Conservation (phyloP, 2,113 vertebrate genomes). For the Cygnus atratus region DNA sequence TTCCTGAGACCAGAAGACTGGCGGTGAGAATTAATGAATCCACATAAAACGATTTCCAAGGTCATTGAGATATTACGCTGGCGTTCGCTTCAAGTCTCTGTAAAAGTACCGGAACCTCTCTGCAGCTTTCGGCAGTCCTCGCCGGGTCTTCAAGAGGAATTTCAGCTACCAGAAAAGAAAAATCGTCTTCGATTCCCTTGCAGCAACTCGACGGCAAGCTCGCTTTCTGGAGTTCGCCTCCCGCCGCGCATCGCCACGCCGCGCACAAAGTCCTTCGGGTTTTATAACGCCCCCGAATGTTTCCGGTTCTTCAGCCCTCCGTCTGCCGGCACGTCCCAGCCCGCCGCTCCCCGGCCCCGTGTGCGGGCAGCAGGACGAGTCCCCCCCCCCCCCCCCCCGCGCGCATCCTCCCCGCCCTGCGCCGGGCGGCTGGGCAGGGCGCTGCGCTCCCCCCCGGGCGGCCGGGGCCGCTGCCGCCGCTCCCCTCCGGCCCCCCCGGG, state of each 20-base stretch:
- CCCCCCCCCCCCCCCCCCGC: conserved; percentile 66
- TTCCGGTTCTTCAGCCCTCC: conserved; percentile 34
- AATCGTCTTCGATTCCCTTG: conserved; percentile 51
- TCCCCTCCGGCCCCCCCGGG: conserved; percentile 64
- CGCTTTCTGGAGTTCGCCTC: conserved; percentile 75
- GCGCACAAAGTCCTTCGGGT: conserved; percentile 58
- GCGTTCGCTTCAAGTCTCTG: conserved; percentile 61
- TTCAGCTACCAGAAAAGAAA: conserved; percentile 23
- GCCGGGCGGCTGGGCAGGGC: conserved; percentile 38
- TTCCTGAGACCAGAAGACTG: conserved; percentile 59
- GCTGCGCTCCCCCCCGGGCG: conserved; percentile 55
- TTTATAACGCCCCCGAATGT: conserved; percentile 57
- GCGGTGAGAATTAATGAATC: conserved; percentile 63
- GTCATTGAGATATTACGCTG: conserved; percentile 70
- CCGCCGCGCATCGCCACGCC: conserved; percentile 31
- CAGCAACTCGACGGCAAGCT: conserved; percentile 63
- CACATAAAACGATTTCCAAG: conserved; percentile 75
- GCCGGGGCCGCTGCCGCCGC: conserved; percentile 67
- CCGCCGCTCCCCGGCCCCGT: background rate
- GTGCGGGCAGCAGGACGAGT: conserved; percentile 35
- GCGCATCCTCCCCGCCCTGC: conserved; percentile 30
- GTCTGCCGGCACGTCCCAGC: background rate
- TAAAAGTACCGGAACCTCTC: conserved; percentile 62
- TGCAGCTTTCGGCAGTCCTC: conserved; percentile 56
- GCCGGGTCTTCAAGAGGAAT: conserved; percentile 65